Evolutionary conservation across 2,888 invertebrate species (phyloP).

Genomic region (Odontocerum albicorne): DNA sequence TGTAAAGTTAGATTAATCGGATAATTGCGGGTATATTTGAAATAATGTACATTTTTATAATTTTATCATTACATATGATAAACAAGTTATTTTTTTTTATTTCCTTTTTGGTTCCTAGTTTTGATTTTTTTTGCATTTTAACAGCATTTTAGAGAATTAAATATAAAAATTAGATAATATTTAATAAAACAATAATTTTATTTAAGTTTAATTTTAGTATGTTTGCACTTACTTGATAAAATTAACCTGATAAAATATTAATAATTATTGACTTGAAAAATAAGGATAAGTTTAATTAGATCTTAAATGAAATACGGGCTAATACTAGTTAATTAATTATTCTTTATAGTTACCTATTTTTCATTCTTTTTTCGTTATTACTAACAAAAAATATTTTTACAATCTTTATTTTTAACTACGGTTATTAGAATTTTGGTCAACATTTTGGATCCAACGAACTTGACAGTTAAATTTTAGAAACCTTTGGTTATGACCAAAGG

Average conservation of each 20-base stretch:
- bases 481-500: too few species aligned
- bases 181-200: background rate
- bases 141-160: slow-evolving; percentile 6
- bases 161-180: background rate
- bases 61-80: slow-evolving; percentile 9
- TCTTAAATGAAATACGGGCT: background rate
- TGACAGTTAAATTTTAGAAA: too few species aligned
- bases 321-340: background rate
- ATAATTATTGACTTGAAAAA: background rate
- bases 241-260: background rate
- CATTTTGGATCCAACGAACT: too few species aligned
- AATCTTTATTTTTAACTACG: too few species aligned
- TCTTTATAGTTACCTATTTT: background rate
- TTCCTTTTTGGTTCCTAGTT: slow-evolving; percentile 21
- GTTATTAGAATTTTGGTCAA: too few species aligned
- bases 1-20: slow-evolving; percentile 30
- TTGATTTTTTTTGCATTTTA: slow-evolving; percentile 18
- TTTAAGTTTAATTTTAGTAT: background rate
- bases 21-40: slow-evolving; percentile 36
- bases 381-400: too few species aligned
- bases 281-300: background rate
- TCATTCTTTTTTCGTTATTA: background rate
- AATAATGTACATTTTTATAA: slow-evolving; percentile 23
- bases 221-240: slow-evolving; percentile 1
- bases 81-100: slow-evolving; percentile 17